Evolutionary conservation across 1,140 invertebrate genomes (phyloP).

Genomic region (Platyscapa corneri): DNA sequence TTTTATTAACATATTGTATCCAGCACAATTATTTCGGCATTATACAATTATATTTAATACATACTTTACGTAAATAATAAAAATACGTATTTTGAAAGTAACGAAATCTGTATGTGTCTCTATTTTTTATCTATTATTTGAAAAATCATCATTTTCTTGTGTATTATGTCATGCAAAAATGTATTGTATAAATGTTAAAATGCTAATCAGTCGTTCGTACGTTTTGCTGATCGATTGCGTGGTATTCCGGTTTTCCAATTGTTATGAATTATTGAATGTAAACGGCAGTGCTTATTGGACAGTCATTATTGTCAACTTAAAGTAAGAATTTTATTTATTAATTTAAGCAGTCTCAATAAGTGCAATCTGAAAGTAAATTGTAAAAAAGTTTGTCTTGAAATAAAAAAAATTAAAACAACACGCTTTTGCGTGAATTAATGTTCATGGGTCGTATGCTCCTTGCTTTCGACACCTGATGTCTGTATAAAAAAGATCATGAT

Average conservation of each 20-base stretch:
- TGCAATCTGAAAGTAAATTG: constrained; percentile 56
- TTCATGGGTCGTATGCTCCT: constrained; percentile 52
- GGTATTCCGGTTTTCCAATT: constrained; percentile 32
- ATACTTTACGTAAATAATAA: not conserved
- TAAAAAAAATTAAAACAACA: constrained; percentile 32
- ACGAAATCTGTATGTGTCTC: not conserved
- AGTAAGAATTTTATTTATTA: constrained; percentile 43
- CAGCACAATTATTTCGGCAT: not conserved
- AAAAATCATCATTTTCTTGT: not conserved
- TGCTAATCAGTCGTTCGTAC: constrained; percentile 43
- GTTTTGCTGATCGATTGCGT: constrained; percentile 31
- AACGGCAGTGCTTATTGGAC: constrained; percentile 39
- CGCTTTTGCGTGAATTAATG: constrained; percentile 48
- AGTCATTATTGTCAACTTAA: constrained; percentile 38
- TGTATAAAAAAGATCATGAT: constrained; percentile 54
- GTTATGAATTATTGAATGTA: constrained; percentile 42
- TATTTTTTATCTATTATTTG: not conserved
- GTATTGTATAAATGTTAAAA: constrained; percentile 51
- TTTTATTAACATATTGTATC: not conserved
- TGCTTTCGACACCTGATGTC: constrained; percentile 53
- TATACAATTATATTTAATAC: not conserved
- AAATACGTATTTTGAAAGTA: constrained; percentile 19
- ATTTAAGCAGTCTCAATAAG: constrained; percentile 48
- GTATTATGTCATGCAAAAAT: constrained; percentile 29
- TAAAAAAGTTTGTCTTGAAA: constrained; percentile 45